These are phyloP conservation scores for Eilema caniola DNA, from an alignment of 2,888 invertebrate species.

Conservation along the genomic window DNA sequence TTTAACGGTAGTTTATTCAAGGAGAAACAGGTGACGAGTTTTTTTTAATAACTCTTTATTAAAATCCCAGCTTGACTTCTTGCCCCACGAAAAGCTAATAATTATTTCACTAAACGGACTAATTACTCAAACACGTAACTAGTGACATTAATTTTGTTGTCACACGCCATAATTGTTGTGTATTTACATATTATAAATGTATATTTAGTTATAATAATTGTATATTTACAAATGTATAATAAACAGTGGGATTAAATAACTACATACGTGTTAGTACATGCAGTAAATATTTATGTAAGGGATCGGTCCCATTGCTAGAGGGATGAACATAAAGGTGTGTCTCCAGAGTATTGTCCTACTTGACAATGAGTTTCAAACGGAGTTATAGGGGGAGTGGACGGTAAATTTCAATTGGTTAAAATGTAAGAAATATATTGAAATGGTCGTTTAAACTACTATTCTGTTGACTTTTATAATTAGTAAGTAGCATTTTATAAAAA, in stretches of 20 bases:
- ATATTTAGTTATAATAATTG: neutral
- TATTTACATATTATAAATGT: neutral
- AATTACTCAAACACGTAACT: neutral
- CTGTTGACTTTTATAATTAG: too few relatives aligned
- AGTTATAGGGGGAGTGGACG: too few relatives aligned
- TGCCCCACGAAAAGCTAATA: neutral
- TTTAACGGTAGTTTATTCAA: neutral
- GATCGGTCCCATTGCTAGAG: neutral
- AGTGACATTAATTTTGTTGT: neutral
- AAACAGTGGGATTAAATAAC: neutral
- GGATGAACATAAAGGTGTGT: too few relatives aligned
- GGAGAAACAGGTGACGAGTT: neutral
- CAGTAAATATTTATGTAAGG: neutral
- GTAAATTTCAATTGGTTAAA: too few relatives aligned
- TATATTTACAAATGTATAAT: too few relatives aligned
- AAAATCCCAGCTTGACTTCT: neutral
- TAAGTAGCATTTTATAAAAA: too few relatives aligned
- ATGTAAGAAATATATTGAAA: too few relatives aligned
- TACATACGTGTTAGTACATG: neutral
- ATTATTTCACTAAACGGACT: neutral
- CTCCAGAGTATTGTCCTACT: too few relatives aligned
- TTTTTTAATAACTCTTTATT: neutral
- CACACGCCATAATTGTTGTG: conserved; percentile 9
- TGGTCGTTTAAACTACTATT: too few relatives aligned
- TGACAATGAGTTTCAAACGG: too few relatives aligned